Base-by-base conservation (phyloP, 2,113 vertebrate species). In the Octodon degus region DNA sequence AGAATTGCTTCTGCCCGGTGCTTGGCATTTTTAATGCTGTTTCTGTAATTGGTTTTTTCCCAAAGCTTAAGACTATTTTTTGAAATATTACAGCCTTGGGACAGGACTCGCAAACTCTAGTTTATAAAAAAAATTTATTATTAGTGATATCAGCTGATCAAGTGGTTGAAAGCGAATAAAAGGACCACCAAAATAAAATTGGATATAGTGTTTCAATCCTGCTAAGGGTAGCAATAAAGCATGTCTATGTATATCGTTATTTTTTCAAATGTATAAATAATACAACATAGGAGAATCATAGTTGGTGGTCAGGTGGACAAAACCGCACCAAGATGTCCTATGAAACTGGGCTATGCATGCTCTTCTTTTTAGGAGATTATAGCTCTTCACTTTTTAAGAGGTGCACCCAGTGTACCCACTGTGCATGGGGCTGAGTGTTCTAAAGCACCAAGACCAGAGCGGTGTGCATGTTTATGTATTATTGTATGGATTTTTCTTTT, bases 11-110 rank as follows among this genome's bases (percentile, higher is more conserved):
- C 98, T 98, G 98, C 98, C 98, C 96, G 90, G 97, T 97, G 98
- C 98, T 98, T 98, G 98, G 99, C 98, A 98, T 99, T 98, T 99
- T 99, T 99, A 99, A 99, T 99, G 98, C 98, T 98, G 98, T 98
- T 98, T 98, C 98, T 98, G 98, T 99, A 98, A 99, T 99, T 99
- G 99, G 97, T 98, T 99, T 99, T 99, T 98, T 97, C 97, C 98
- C 98, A 98, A 98, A 98, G 98, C 98, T 98, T 98, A 98, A 97
- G 97, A 97, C 97, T 98, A 95, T 98, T 98, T 98, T 98, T 98
- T 98, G 98, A 98, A 99, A 99, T 99, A 98, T 98, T 98, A 94
- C 97, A 98, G 98, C 98, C 98, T 98, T 24, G n/a, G 94, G 97
- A 98, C 96, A 98, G 96, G 97, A 97, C 97, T 98, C 97, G 92